Evolutionary conservation across 2,113 vertebrate species (phyloP).

Genomic region (Paedocypris sp.): DNA sequence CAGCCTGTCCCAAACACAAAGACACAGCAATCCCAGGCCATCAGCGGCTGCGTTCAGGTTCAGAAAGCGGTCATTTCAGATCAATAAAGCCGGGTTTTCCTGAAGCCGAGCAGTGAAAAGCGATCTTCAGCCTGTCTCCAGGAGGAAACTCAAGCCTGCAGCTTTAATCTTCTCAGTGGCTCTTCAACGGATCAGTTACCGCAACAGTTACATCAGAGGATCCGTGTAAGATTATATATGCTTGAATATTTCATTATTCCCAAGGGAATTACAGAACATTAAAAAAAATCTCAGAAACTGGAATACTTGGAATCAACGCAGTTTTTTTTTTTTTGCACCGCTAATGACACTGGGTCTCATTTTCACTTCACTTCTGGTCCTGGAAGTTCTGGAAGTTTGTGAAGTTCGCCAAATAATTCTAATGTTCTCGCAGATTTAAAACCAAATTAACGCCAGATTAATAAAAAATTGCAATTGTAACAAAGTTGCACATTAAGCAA

Average conservation of each 20-base stretch:
- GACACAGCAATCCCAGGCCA: not conserved
- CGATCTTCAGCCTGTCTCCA: constrained; percentile 16
- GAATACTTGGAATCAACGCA: not conserved
- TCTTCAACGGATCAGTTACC: constrained; percentile 41
- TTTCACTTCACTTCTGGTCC: too few relatives aligned
- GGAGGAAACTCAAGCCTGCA: constrained; percentile 23
- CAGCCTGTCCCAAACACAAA: constrained; percentile 55
- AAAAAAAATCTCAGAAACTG: constrained; percentile 24
- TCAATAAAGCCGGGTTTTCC: too few relatives aligned
- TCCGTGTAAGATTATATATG: constrained; percentile 48
- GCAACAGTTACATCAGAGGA: constrained; percentile 39
- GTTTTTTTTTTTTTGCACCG: too few relatives aligned
- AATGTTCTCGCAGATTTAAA: too few relatives aligned
- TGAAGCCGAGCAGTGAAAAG: constrained; percentile 3
- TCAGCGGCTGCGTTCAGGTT: too few relatives aligned
- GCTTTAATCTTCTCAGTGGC: constrained; percentile 51
- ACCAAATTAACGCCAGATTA: too few relatives aligned
- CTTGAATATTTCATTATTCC: constrained; percentile 57
- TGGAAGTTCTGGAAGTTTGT: too few relatives aligned
- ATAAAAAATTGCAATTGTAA: too few relatives aligned
- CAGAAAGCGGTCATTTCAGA: not conserved
- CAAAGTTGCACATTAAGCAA: too few relatives aligned
- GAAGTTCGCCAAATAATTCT: too few relatives aligned
- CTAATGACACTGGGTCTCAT: too few relatives aligned
- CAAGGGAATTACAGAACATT: constrained; percentile 48